phyloP scores from a whole-genome alignment of 2,113 vertebrate genomes.

The Chaetorhynchus papuensis region DNA sequence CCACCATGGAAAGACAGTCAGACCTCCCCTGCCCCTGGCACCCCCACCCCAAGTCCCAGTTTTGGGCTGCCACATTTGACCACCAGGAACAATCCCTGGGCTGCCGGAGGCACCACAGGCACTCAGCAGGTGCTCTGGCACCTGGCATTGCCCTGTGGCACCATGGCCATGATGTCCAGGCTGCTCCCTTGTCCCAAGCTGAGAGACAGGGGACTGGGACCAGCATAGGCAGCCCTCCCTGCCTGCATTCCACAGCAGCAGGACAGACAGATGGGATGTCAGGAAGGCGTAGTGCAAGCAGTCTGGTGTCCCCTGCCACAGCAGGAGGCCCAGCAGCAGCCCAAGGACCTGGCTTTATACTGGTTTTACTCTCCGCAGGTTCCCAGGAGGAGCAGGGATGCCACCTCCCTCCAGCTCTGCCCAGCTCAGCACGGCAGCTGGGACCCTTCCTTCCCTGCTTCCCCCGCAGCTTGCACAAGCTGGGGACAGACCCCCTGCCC shows the following conservation, averaged over 20 bases:
- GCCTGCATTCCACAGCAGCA: neutral
- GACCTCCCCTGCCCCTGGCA: neutral
- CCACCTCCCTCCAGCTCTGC: neutral
- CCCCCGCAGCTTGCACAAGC: neutral
- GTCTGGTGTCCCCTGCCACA: neutral
- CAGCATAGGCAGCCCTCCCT: neutral
- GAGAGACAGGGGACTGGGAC: neutral
- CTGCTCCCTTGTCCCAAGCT: neutral
- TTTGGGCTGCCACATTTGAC: rapidly evolving
- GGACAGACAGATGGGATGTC: neutral
- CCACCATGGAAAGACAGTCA: neutral
- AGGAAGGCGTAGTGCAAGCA: neutral
- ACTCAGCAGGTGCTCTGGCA: rapidly evolving
- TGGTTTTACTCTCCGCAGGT: neutral
- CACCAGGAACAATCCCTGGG: neutral
- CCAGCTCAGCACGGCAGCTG: rapidly evolving
- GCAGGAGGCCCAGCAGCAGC: neutral
- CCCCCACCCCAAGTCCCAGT: rapidly evolving
- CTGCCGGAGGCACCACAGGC: neutral
- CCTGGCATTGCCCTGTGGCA: rapidly evolving
- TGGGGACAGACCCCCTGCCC: rapidly evolving
- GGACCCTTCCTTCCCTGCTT: neutral
- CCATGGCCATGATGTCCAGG: neutral
- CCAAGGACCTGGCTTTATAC: neutral
- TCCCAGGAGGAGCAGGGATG: neutral